Evolutionary conservation across 1,140 invertebrate genomes (phyloP), one percentile per base, ranked within the genome.

Genomic region (Cotesia chilonis): DNA sequence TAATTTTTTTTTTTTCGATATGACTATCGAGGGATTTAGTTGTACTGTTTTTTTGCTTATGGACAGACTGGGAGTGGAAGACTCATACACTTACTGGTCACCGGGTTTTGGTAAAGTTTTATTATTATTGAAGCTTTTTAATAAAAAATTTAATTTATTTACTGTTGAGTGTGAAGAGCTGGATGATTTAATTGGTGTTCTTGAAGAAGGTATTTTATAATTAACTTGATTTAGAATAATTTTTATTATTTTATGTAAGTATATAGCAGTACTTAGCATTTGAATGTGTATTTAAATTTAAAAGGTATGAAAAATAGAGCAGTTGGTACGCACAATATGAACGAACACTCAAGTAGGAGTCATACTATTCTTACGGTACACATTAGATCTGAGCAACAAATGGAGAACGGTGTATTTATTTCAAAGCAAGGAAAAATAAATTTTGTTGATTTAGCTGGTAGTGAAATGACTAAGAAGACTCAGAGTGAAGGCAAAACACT

Each of bases 31-130:
- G 79, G 96, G 96, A 0, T 98, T 97, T 84, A 95, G 95, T 73
- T 95, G 95, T 74, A 99, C 97, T 3, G 92, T 92, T 7, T 95
- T 97, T 83, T 98, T n/a, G 97, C 80, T 99, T n/a, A 99, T 86
- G 97, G 97, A 55, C 97, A 99, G 87, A 99, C 97, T 0, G 97
- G 97, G 20, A 96, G 95, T 80, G 97, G 97, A 9, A 99, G 87
- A 98, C 97, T 0, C 96, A 96, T 82, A 97, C 96, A 0, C 90
- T 99, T 59, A 97, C 96, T 0, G 96, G 96, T 67, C 96, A 61
- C 96, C 94, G 2, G 91, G 92, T 78, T 85, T 95, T n/a, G 87
- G 94, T 96, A 86, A 88, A 87, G n/a, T n/a, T n/a, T 80, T 38
- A 36, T 4, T 85, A 78, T n/a, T 17, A 17, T 17, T 17, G 17